Conservation (phyloP, 2,888 invertebrate species). For the Heliconius aoede region DNA sequence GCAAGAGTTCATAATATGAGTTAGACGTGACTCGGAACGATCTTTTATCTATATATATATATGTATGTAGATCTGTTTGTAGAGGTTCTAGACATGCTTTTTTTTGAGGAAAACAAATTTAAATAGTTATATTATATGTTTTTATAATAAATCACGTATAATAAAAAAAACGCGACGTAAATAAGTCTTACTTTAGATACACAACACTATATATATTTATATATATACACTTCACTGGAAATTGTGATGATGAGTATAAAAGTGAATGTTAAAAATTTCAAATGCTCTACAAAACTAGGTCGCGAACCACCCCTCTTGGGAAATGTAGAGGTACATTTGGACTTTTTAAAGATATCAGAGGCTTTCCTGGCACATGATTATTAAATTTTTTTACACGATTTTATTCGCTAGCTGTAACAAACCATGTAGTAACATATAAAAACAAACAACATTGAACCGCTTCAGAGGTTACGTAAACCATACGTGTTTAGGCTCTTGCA, state of each 20-base stretch:
- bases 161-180: too few species aligned
- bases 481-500: too few species aligned
- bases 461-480: too few species aligned
- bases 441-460: too few species aligned
- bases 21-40: slow-evolving; percentile 20
- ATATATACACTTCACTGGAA: background rate
- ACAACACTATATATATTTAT: background rate
- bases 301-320: slow-evolving; percentile 53
- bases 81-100: background rate
- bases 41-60: slow-evolving; percentile 5
- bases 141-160: too few species aligned
- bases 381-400: too few species aligned
- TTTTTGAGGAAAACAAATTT: background rate
- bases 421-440: too few species aligned
- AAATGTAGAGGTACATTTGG: slow-evolving; percentile 51
- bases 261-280: slow-evolving; percentile 40
- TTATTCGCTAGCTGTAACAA: too few species aligned
- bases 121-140: background rate
- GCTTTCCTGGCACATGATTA: too few species aligned
- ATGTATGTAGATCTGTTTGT: background rate
- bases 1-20: slow-evolving; percentile 18
- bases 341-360: slow-evolving; percentile 45
- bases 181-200: too few species aligned
- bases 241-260: slow-evolving; percentile 34
- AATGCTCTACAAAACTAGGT: slow-evolving; percentile 51